phyloP scores from a whole-genome alignment of 2,888 invertebrate genomes.

The Hyposoter didymator region DNA sequence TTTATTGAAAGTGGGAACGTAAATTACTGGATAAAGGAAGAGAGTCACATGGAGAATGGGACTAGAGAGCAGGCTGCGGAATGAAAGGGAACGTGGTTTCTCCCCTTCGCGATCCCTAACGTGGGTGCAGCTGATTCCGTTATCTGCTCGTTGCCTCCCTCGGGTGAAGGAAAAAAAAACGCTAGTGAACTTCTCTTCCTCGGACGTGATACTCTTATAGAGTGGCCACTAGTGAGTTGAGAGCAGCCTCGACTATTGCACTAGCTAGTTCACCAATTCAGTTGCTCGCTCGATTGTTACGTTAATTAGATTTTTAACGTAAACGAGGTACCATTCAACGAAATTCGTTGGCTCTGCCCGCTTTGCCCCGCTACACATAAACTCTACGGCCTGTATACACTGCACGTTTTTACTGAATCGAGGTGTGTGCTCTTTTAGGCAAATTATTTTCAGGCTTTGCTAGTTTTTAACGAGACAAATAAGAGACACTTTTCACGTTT shows the following conservation, averaged over 20 bases:
- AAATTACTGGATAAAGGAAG: slow-evolving; percentile 49
- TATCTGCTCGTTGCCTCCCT: slow-evolving; percentile 68
- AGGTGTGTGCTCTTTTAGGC: slow-evolving; percentile 34
- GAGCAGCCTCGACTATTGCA: slow-evolving; percentile 21
- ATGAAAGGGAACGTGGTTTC: slow-evolving; percentile 29
- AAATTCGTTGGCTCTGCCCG: slow-evolving; percentile 55
- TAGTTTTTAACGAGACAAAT: background rate
- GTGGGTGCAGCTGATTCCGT: slow-evolving; percentile 70
- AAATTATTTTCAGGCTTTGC: slow-evolving; percentile 41
- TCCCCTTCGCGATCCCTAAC: slow-evolving; percentile 39
- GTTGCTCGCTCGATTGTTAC: slow-evolving; percentile 65
- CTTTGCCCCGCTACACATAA: slow-evolving; percentile 14
- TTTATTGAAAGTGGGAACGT: slow-evolving; percentile 26
- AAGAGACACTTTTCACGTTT: slow-evolving; percentile 17
- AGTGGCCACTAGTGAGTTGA: slow-evolving; percentile 44
- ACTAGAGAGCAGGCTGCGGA: background rate
- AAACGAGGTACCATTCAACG: slow-evolving; percentile 69
- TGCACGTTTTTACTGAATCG: slow-evolving; percentile 11
- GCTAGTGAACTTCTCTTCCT: slow-evolving; percentile 40
- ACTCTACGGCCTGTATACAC: background rate
- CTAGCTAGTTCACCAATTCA: slow-evolving; percentile 47
- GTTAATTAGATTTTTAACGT: slow-evolving; percentile 74
- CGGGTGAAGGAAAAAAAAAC: slow-evolving; percentile 49
- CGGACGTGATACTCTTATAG: slow-evolving; percentile 64
- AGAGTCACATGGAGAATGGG: slow-evolving; percentile 26